These are phyloP conservation scores for Sipunculus nudus DNA, from an alignment of 2,888 invertebrate genomes.

Conservation along the genomic window DNA sequence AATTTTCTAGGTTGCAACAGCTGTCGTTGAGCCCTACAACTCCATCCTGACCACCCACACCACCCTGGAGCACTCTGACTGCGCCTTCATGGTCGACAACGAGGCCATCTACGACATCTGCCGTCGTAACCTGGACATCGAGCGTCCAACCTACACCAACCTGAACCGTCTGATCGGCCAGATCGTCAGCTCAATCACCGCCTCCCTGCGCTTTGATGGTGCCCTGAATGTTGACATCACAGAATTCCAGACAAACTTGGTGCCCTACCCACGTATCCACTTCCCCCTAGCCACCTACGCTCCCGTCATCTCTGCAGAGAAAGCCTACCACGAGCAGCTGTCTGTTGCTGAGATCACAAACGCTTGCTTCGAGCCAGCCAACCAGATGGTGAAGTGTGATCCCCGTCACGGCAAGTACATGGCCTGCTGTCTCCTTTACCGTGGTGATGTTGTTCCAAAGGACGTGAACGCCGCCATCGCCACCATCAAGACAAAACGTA, in stretches of 20 bases:
- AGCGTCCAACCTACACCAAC: conserved; percentile 85
- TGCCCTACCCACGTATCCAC: conserved; percentile 92
- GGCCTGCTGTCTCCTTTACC: conserved; percentile 68
- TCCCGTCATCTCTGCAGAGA: no score
- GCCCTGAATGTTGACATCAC: no score
- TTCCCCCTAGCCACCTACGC: conserved; percentile 86
- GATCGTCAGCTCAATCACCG: conserved; percentile 71
- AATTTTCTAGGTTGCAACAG: no score
- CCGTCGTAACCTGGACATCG: conserved; percentile 86
- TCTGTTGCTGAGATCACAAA: conserved; percentile 84
- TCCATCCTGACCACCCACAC: no score
- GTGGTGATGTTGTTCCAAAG: conserved; percentile 94
- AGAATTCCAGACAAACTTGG: no score
- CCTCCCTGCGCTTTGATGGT: no score
- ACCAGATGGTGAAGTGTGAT: conserved; percentile 68
- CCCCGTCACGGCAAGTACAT: conserved; percentile 67
- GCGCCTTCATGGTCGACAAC: no score
- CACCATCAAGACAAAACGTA: conserved; percentile 62
- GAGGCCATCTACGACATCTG: no score
- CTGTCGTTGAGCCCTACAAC: no score
- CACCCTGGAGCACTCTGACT: no score
- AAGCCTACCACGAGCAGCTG: conserved; percentile 49
- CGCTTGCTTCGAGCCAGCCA: conserved; percentile 84
- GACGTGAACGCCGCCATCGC: conserved; percentile 72
- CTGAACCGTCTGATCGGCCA: conserved; percentile 94